Percentiles rank a stretch among this genome's conserved stretches.
Evolutionary conservation across 2,888 invertebrate species (phyloP).

Genomic region (Acronicta leporina): DNA sequence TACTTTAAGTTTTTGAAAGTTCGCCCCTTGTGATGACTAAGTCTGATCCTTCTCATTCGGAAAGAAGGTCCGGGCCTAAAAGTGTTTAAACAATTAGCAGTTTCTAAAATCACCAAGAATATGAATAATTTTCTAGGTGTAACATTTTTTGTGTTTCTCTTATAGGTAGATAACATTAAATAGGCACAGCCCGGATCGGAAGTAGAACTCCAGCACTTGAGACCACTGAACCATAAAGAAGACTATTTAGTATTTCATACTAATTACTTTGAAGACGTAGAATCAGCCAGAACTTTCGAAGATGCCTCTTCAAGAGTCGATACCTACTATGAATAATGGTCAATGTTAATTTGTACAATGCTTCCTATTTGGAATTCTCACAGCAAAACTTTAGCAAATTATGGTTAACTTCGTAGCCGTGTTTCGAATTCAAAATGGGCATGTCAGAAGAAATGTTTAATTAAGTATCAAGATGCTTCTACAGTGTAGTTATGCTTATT

Average conservation of each 20-base stretch:
- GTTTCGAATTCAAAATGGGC: constrained; percentile 33
- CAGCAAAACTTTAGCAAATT: constrained; percentile 43
- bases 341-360: constrained; percentile 21
- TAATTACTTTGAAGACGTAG: neutral
- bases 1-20: no score
- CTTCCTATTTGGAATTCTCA: constrained; percentile 42
- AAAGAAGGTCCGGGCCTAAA: no score
- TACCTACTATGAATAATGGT: constrained; percentile 12
- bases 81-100: no score
- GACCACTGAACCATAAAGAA: no score
- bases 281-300: neutral
- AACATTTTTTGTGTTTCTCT: no score
- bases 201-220: no score
- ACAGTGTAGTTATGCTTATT: constrained; percentile 7
- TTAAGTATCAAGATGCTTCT: constrained; percentile 24
- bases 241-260: no score
- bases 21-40: no score
- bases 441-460: constrained; percentile 24
- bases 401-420: constrained; percentile 46
- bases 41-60: no score
- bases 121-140: no score
- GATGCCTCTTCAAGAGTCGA: constrained; percentile 1
- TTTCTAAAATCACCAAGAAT: neutral
- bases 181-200: no score
- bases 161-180: no score